Conservation (phyloP, 2,888 invertebrate species). For the Cordylochernes scorpioides region DNA sequence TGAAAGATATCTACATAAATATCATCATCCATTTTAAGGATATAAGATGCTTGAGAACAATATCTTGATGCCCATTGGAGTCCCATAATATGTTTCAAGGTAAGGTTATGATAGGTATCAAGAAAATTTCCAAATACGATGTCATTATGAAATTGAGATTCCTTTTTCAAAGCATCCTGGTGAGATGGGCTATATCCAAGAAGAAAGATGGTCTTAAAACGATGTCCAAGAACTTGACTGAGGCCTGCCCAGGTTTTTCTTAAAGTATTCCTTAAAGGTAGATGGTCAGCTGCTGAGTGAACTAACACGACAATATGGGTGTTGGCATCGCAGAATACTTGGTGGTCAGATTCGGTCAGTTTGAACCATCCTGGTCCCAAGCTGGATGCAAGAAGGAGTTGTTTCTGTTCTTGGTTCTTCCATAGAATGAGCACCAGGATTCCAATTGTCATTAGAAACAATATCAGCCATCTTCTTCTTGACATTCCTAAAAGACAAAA, state of each 20-base stretch:
- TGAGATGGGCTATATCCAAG: constrained; percentile 30
- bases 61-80: constrained; percentile 45
- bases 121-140: constrained; percentile 46
- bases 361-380: too few species aligned
- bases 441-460: too few species aligned
- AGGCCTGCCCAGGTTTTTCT: constrained; percentile 46
- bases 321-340: too few species aligned
- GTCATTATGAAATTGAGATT: constrained; percentile 33
- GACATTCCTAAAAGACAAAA: too few species aligned
- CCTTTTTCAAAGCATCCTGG: constrained; percentile 21
- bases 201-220: constrained; percentile 36
- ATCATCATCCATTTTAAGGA: constrained; percentile 52
- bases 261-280: constrained; percentile 35
- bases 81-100: constrained; percentile 55
- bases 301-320: constrained; percentile 31
- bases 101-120: constrained; percentile 52
- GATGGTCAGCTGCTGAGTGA: constrained; percentile 39
- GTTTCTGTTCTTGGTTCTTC: too few species aligned
- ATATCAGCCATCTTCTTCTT: too few species aligned
- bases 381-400: too few species aligned
- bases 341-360: too few species aligned
- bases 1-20: constrained; percentile 34
- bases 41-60: constrained; percentile 37
- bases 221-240: constrained; percentile 16
- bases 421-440: too few species aligned